Percentiles rank a stretch among this genome's conserved stretches.
These are phyloP conservation scores for Malurus leucopterus DNA, from an alignment of 2,797 vertebrate species.

Conservation along the genomic window DNA sequence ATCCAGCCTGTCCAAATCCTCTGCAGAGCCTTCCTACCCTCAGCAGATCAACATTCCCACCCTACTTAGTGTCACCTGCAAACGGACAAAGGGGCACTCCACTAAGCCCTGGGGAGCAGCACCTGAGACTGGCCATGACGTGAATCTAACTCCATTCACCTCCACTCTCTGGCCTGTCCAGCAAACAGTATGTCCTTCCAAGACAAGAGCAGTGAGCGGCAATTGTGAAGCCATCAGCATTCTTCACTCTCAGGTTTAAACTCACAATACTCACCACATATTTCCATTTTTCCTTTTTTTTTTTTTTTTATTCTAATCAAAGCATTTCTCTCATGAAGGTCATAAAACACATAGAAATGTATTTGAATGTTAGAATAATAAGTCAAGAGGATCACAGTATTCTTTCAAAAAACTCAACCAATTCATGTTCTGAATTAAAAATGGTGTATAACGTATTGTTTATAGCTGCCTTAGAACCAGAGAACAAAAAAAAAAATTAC, in stretches of 20 bases:
- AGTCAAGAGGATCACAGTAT: not conserved
- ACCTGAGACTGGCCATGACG: fast-evolving
- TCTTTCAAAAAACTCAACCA: not conserved
- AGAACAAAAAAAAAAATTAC: not conserved
- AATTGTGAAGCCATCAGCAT: not conserved
- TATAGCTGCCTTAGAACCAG: not conserved
- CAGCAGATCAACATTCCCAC: not conserved
- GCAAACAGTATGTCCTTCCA: fast-evolving
- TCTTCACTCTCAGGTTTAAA: not conserved
- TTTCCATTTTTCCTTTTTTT: not conserved
- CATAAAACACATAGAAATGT: not conserved
- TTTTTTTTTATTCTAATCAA: not conserved
- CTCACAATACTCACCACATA: not conserved
- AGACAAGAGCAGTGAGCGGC: no score
- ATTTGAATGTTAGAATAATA: not conserved
- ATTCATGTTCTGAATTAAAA: not conserved
- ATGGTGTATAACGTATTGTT: not conserved
- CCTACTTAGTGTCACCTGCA: not conserved
- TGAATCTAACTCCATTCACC: not conserved
- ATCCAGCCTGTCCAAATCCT: not conserved
- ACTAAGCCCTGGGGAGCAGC: not conserved
- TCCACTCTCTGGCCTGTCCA: not conserved
- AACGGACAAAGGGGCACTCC: not conserved
- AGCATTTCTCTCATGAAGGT: not conserved
- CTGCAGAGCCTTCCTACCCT: not conserved